A percentile compares a stretch with the other conserved stretches of the same genome.
phyloP scores from a whole-genome alignment of 2,797 vertebrate species.

The Otolemur crassicaudatus region DNA sequence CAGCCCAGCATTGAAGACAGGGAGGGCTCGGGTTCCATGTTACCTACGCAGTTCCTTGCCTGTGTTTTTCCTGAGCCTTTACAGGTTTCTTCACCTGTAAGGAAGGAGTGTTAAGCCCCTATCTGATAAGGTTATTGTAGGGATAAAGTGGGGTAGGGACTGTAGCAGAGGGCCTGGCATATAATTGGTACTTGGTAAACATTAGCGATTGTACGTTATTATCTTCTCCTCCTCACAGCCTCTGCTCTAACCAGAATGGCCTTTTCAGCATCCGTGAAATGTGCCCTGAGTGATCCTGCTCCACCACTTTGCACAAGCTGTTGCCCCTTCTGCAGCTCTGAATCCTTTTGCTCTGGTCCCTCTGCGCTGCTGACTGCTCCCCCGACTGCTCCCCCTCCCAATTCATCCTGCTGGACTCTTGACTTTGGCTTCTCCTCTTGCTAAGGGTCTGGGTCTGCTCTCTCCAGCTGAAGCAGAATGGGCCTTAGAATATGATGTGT shows the following conservation, averaged over 20 bases:
- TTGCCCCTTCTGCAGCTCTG: not conserved
- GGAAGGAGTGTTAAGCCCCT: not conserved
- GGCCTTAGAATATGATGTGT: not conserved
- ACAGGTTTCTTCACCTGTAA: not conserved
- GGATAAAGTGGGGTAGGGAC: not conserved
- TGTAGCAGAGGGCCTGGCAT: not conserved
- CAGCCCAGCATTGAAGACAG: not conserved
- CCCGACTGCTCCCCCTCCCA: not conserved
- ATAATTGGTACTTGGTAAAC: not conserved
- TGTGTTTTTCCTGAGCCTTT: not conserved
- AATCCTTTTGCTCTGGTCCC: not conserved
- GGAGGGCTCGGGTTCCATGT: not conserved
- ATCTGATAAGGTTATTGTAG: not conserved
- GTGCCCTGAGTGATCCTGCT: not conserved
- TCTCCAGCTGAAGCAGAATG: not conserved
- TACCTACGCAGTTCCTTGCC: not conserved
- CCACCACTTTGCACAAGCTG: not conserved
- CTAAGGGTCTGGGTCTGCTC: not conserved
- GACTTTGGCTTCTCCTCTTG: constrained; percentile 3
- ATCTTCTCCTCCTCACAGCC: not conserved
- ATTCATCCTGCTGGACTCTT: not conserved
- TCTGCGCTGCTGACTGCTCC: not conserved
- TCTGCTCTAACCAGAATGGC: not conserved
- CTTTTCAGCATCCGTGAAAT: not conserved
- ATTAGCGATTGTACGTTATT: not conserved